Evolutionary conservation across 2,797 vertebrate species (phyloP), one percentile per base, ranked within the genome.

Genomic region (Platyrinchus mystaceus): DNA sequence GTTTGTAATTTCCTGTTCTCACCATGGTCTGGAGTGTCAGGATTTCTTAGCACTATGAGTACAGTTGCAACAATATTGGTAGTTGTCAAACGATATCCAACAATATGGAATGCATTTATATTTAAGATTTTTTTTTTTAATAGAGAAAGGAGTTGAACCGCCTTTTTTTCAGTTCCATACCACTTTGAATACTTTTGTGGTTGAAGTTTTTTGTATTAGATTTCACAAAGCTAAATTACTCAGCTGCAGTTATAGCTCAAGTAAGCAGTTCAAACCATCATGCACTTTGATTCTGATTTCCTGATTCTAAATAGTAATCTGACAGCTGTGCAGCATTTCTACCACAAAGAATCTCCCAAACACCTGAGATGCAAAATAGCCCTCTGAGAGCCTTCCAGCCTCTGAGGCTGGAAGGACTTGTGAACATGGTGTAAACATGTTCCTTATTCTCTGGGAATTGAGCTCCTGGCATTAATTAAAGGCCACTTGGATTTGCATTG

Each of bases 1-100:
- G 36, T 6, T 50, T 85, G 22, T 86, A 85, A 80, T 94, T 92
- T 94, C 50, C 77, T 90, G n/a, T 78, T 81, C 64, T 87, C 0
- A 0, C 58, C 22, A 0, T 36, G 50, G 16, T 49, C 26, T 78
- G 28, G 30, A 84, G 26, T 47, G 59, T 63, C 47, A 90, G 47
- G 44, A 59, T 67, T 56, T 32, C 53, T 63, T 88, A 82, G 63
- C 49, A 30, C 43, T 58, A 7, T 52, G 4, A 69, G 12, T 34
- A 41, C 6, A 49, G 20, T 63, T 73, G 58, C 53, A 74, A 44
- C 56, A 66, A 9, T 36, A 64, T 49, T 62, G 27, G 20, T 66
- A 49, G 47, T 41, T 84, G 56, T 73, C 36, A 75, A 34, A 21
- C 34, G 22, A 37, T 70, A 71, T 18, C 36, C 63, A 79, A 14